These are phyloP conservation scores for Lepeophtheirus salmonis DNA, from an alignment of 1,140 invertebrate genomes.

Conservation along the genomic window DNA sequence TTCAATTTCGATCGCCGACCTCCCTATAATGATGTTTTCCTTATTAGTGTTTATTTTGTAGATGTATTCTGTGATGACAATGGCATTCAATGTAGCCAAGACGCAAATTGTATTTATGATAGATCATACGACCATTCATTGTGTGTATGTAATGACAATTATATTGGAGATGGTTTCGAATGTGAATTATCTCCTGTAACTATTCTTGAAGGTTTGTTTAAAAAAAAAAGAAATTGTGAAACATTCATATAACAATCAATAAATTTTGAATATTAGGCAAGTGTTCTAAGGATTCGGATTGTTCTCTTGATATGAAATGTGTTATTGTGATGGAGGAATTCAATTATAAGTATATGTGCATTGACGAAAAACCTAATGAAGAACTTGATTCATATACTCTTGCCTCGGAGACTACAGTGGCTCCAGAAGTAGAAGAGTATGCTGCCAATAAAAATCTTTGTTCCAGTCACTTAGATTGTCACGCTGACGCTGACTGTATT, in stretches of 20 bases:
- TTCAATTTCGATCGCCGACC: too few species aligned
- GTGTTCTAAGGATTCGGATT: not conserved
- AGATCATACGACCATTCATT: not conserved
- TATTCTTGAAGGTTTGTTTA: not conserved
- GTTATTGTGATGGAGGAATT: not conserved
- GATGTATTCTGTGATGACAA: not conserved
- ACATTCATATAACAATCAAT: not conserved
- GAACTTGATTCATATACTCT: not conserved
- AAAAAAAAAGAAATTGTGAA: not conserved
- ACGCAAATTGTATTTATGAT: not conserved
- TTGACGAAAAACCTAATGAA: not conserved
- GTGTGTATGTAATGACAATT: conserved; percentile 3
- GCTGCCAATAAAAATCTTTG: conserved; percentile 22
- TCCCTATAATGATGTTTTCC: too few species aligned
- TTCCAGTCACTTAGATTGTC: conserved; percentile 31
- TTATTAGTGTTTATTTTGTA: too few species aligned
- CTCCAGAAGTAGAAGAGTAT: not conserved
- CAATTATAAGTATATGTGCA: not conserved
- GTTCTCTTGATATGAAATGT: not conserved
- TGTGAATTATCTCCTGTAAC: not conserved
- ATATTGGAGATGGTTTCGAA: not conserved
- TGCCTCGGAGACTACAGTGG: not conserved
- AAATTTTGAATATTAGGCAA: not conserved
- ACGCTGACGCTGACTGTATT: conserved; percentile 40
- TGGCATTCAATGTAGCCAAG: not conserved